Evolutionary conservation across 2,888 invertebrate genomes (phyloP), one percentile per base, ranked within the genome.

Genomic region (Nephrocerus scutellatus): DNA sequence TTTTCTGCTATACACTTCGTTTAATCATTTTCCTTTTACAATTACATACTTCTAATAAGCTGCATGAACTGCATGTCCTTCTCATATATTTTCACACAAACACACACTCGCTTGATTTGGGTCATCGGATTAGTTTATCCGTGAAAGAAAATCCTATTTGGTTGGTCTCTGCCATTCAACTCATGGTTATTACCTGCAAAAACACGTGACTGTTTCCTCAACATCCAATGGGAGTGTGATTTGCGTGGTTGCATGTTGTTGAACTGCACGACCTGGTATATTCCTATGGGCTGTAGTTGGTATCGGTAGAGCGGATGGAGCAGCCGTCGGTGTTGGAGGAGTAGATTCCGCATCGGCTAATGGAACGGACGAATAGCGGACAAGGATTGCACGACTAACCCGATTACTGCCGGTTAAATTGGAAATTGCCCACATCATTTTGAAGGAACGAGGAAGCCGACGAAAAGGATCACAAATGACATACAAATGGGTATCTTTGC

Each of bases 131-230:
- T n/a, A n/a, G n/a, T n/a, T n/a, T n/a, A n/a, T n/a, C n/a, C n/a
- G n/a, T n/a, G n/a, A n/a, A n/a, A n/a, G n/a, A n/a, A n/a, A n/a
- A n/a, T n/a, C n/a, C n/a, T n/a, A n/a, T n/a, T n/a, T n/a, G n/a
- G n/a, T n/a, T n/a, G n/a, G n/a, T n/a, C n/a, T n/a, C n/a, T n/a
- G n/a, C n/a, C n/a, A n/a, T n/a, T n/a, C n/a, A n/a, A n/a, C n/a
- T n/a, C n/a, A n/a, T n/a, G n/a, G n/a, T n/a, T n/a, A n/a, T 71
- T 72, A 84, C 84, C 84, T 82, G 79, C 84, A 84, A 70, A 84
- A 84, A 66, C 84, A 84, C 57, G 81, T 81, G 65, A 84, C 82
- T 44, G 82, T 82, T 55, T 77, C 74, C 59, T 77, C 77, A 52
- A 81, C 77, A 63, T 82, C 82, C 53, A 79, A 63, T 50, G 80